Conservation (phyloP, 2,113 vertebrate species). For the Charina bottae region DNA sequence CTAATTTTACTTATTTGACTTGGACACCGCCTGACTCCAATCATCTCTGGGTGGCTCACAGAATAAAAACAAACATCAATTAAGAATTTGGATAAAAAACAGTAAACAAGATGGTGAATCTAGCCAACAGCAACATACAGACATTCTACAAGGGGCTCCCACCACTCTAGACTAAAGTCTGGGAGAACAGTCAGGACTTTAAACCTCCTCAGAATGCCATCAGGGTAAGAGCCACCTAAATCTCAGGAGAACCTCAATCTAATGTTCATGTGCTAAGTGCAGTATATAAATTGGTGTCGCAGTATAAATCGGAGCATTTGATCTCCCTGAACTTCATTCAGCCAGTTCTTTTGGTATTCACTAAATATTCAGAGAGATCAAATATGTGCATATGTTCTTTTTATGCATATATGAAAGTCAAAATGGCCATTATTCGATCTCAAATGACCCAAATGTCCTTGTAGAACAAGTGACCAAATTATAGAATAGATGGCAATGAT, state of each 20-base stretch:
- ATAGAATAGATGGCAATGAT: neutral
- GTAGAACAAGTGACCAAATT: neutral
- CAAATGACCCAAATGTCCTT: constrained; percentile 9
- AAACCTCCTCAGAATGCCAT: neutral
- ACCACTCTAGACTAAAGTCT: neutral
- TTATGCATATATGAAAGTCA: neutral
- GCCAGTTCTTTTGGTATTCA: neutral
- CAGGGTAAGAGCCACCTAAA: neutral
- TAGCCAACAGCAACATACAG: neutral
- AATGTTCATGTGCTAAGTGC: neutral
- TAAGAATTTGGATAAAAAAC: neutral
- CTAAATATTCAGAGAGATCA: neutral
- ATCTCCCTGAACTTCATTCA: neutral
- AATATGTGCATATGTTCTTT: neutral
- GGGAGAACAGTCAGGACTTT: neutral
- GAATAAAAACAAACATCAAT: neutral
- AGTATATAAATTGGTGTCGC: neutral
- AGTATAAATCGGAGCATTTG: accelerated
- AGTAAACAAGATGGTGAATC: neutral
- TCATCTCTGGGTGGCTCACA: neutral
- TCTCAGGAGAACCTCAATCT: neutral
- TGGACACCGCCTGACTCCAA: neutral
- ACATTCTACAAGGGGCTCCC: neutral
- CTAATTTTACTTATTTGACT: neutral
- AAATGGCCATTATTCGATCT: neutral